Evolutionary conservation across 2,113 vertebrate genomes (phyloP).

Genomic region (Elanus axillaris): DNA sequence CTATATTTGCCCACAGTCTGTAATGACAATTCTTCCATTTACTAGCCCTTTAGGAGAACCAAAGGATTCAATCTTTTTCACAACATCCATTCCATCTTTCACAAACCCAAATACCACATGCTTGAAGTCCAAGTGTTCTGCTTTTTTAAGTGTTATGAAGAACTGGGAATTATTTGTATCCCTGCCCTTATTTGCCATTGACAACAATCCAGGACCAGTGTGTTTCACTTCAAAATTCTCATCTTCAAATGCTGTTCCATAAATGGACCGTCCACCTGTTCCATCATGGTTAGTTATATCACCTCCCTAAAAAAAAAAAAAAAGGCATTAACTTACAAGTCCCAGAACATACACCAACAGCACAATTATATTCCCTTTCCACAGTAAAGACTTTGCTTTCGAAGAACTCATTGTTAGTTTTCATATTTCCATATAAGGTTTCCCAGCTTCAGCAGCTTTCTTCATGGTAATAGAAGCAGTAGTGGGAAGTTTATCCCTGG

Average conservation of each 20-base stretch:
- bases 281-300: slow-evolving; percentile 89
- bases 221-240: slow-evolving; percentile 91
- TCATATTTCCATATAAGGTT: neutral
- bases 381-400: neutral
- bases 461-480: neutral
- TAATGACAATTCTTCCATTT: slow-evolving; percentile 79
- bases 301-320: slow-evolving; percentile 77
- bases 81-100: slow-evolving; percentile 87
- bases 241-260: slow-evolving; percentile 87
- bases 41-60: slow-evolving; percentile 82
- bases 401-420: neutral
- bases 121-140: slow-evolving; percentile 91
- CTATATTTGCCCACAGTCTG: slow-evolving; percentile 87
- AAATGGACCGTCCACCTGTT: slow-evolving; percentile 89
- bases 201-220: slow-evolving; percentile 87
- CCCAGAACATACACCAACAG: neutral
- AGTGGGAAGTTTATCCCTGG: neutral
- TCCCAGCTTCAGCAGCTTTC: neutral
- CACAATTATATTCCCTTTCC: neutral
- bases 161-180: slow-evolving; percentile 95
- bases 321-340: neutral
- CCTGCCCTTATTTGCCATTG: slow-evolving; percentile 88
- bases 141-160: slow-evolving; percentile 91
- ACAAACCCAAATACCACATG: slow-evolving; percentile 94
- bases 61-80: slow-evolving; percentile 84